These are phyloP conservation scores for Acridotheres tristis DNA, from an alignment of 2,797 vertebrate species.

Conservation along the genomic window DNA sequence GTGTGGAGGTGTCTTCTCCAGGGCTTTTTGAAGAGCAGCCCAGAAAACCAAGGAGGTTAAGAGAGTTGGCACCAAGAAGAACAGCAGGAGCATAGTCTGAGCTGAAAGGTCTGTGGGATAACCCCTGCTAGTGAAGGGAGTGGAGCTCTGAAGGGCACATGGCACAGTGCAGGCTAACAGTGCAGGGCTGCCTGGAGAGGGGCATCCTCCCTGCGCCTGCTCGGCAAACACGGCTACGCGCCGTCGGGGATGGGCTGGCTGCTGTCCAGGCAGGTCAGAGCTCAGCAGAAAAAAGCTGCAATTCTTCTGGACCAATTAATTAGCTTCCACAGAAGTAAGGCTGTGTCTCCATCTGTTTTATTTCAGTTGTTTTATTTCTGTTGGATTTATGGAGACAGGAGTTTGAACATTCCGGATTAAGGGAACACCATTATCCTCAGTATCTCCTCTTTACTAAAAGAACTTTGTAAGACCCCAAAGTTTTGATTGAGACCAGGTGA, in stretches of 20 bases:
- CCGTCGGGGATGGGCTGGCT: background rate
- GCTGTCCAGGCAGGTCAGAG: background rate
- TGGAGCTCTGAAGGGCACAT: background rate
- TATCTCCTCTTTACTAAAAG: background rate
- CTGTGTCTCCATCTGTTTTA: background rate
- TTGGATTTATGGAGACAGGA: background rate
- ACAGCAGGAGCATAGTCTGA: background rate
- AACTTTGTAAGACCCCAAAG: background rate
- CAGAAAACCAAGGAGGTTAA: background rate
- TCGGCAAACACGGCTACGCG: rapidly evolving
- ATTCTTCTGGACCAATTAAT: background rate
- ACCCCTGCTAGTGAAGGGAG: background rate
- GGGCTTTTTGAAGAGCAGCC: background rate
- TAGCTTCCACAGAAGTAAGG: background rate
- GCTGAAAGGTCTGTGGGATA: background rate
- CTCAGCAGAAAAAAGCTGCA: background rate
- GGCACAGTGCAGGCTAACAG: background rate
- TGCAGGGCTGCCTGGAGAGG: background rate
- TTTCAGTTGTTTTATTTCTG: background rate
- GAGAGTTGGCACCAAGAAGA: background rate
- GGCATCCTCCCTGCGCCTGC: rapidly evolving
- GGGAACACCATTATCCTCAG: background rate
- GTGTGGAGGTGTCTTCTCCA: background rate
- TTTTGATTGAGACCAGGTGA: background rate
- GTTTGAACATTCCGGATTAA: background rate